Base-by-base conservation (phyloP, 2,888 invertebrate species). In the Patella caerulea region DNA sequence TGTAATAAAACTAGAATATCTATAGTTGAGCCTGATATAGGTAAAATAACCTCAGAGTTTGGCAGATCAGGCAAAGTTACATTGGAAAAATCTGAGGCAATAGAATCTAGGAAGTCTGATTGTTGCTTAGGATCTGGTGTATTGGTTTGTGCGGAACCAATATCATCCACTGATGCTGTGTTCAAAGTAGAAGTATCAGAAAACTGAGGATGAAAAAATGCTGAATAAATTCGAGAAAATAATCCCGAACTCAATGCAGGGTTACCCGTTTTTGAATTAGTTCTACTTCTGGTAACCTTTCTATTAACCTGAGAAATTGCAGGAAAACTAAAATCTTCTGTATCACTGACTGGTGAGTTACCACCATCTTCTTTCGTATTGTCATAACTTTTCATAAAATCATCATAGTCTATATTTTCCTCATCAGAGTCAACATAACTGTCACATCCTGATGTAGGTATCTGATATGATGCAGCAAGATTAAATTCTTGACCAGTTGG, bases 1-100 rank as follows among this genome's bases (percentile, higher is more conserved):
- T 88, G 89, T 19, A 88, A 77, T 29, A 87, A 83, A 11, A 87
- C 83, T 9, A 86, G 65, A 9, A 88, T 75, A 80, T 89, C 88
- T 19, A 89, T 72, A 24, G 84, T 74, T 11, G 88, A 88, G 9
- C 87, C 83, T 0, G 89, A 88, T 11, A 88, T 74, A 0, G 87
- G 86, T 19, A 88, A 73, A 45, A 82, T 73, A 19, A 83, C 83
- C 7, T 76, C 78, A 1, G 76, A 72, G 4, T 24, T 19, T 4
- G 70, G 24, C 3, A 78, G 78, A 7, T 52, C 55, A 52, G 83
- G 81, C 54, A 83, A 76, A 1, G 79, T 78, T 12, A 81, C 59
- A 29, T 71, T 74, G 19, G 75, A 75, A 34, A 75, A 72, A 52
- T 75, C 76, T 3, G 82, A 80, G 53, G 71, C 70, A 4, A 78